Conservation (phyloP, 2,888 invertebrate species). For the Microctonus hyperodae region DNA sequence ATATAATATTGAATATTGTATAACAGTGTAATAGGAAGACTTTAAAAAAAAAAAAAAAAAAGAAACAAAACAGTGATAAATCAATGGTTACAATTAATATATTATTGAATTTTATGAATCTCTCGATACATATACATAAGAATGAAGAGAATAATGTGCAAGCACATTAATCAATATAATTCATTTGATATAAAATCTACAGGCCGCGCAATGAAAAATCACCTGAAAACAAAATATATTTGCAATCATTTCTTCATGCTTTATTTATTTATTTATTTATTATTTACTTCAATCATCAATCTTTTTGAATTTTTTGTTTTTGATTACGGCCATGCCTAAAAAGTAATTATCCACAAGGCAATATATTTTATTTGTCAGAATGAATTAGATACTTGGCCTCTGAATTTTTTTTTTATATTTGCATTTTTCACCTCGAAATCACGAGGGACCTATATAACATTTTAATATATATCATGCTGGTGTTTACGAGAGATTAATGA, state of each 20-base stretch:
- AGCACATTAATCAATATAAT: conserved; percentile 5
- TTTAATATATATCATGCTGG: background rate
- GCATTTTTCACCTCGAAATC: background rate
- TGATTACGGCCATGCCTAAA: background rate
- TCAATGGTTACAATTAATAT: conserved; percentile 26
- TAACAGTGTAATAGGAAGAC: conserved; percentile 51
- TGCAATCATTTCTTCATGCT: conserved; percentile 17
- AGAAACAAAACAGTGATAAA: conserved; percentile 32
- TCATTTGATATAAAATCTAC: background rate
- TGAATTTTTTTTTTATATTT: background rate
- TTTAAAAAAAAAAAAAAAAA: conserved; percentile 33
- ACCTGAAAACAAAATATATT: background rate
- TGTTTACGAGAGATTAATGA: background rate
- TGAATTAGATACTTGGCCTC: background rate
- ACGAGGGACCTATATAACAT: background rate
- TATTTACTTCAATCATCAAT: conserved; percentile 1
- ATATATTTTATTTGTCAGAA: background rate
- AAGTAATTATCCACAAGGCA: background rate
- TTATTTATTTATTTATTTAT: conserved; percentile 22
- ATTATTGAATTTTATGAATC: conserved; percentile 30
- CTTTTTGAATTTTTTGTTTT: background rate
- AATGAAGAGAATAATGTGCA: conserved; percentile 17
- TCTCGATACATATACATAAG: conserved; percentile 18
- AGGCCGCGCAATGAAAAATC: conserved; percentile 2
- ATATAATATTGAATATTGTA: conserved; percentile 56